phyloP scores from a whole-genome alignment of 2,888 invertebrate species.

The Microplitis deprimator region DNA sequence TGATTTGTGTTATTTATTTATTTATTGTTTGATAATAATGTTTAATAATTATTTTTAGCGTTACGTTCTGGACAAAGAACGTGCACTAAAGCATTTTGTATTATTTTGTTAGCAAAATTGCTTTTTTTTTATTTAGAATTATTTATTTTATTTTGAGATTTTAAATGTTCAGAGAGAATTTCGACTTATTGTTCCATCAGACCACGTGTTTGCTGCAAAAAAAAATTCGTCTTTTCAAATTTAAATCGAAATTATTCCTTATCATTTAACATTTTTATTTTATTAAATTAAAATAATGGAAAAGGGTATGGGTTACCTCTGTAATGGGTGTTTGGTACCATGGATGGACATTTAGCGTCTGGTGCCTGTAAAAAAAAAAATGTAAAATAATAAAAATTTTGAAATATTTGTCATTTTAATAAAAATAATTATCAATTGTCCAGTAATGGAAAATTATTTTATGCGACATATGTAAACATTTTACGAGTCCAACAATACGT shows the following conservation, averaged over 20 bases:
- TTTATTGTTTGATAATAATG: conserved; percentile 21
- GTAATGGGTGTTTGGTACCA: conserved; percentile 92
- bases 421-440: too few species aligned
- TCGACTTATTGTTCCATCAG: conserved; percentile 63
- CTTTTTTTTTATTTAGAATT: conserved; percentile 27
- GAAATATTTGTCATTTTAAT: background rate
- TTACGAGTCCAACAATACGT: too few species aligned
- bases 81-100: background rate
- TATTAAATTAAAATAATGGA: conserved; percentile 36
- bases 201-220: conserved; percentile 70
- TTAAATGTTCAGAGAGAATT: conserved; percentile 61
- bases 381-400: background rate
- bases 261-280: conserved; percentile 49
- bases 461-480: background rate
- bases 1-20: conserved; percentile 45
- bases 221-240: conserved; percentile 66
- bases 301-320: conserved; percentile 75
- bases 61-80: background rate
- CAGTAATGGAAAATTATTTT: background rate
- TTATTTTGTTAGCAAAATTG: conserved; percentile 24
- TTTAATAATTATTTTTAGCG: conserved; percentile 13
- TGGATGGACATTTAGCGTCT: conserved; percentile 82
- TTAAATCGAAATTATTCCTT: conserved; percentile 56
- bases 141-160: conserved; percentile 4
- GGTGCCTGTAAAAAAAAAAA: conserved; percentile 42